Evolutionary conservation across 2,113 vertebrate species (phyloP).

Genomic region (Enhydra lutris): DNA sequence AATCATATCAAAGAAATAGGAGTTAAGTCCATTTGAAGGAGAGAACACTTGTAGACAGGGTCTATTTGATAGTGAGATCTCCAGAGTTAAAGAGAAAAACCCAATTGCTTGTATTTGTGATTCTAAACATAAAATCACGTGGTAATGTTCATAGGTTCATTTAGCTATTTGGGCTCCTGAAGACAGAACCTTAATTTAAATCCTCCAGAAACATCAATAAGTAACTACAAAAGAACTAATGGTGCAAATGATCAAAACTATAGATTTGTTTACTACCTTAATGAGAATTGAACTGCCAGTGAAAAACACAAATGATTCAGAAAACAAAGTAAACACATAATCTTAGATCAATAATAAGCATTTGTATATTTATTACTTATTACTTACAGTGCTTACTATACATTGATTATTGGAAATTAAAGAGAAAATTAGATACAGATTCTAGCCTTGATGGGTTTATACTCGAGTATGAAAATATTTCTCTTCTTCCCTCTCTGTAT

Average conservation of each 20-base stretch:
- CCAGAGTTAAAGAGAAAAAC: neutral
- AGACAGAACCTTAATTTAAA: neutral
- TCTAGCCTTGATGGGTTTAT: neutral
- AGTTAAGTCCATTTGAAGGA: neutral
- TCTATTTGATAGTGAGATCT: neutral
- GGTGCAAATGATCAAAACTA: neutral
- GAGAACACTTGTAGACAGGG: neutral
- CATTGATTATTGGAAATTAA: neutral
- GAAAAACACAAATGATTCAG: neutral
- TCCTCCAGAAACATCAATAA: neutral
- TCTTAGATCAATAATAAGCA: neutral
- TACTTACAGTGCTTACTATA: neutral
- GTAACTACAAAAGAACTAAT: neutral
- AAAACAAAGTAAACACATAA: neutral
- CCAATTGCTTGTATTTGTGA: neutral
- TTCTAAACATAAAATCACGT: neutral
- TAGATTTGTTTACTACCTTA: neutral
- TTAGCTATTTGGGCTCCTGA: neutral
- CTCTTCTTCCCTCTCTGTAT: neutral
- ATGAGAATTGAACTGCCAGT: neutral
- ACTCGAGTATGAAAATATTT: neutral
- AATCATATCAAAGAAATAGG: neutral
- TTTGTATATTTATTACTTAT: neutral
- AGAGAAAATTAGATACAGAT: neutral
- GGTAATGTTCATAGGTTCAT: neutral